Base-by-base conservation (phyloP, 2,113 vertebrate genomes). In the Oryzias javanicus region DNA sequence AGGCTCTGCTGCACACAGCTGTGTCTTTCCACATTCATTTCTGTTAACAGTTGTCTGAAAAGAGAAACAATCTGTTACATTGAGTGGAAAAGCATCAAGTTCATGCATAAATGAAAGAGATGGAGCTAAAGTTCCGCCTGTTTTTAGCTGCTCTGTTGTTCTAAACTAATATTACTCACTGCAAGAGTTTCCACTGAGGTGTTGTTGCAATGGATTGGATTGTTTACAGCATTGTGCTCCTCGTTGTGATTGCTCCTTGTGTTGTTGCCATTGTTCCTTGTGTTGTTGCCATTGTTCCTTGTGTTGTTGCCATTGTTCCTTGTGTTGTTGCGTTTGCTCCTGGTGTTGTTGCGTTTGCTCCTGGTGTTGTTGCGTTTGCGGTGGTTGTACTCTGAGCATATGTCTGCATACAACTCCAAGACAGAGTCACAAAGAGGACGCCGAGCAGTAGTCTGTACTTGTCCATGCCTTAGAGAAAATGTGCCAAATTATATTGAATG, bases 1-100 rank as follows among this genome's bases (percentile, higher is more conserved):
- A 0, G 86, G 87, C 57, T 62, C 0, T 1, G 70, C 5, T 1
- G 44, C 74, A 54, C 89, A 90, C 14, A 87, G 77, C n/a, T 25
- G n/a, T 0, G 0, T 0, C 0, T 0, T 35, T 7, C 64, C 47
- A 52, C 88, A 90, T 0, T 0, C 18, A 1, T 0, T 0, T 1
- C 29, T 63, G 17, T 1, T 1, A 13, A 84, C 0, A 4, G 3
- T 0, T 2, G 2, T 4, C 86, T 90, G 74, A 3, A 61, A 2
- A 5, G 10, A 27, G 8, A 53, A 0, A 3, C 49, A 2, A 48
- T 41, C 18, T 1, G 15, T 18, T 20, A 60, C 3, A 70, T 5
- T 20, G 1, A 20, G 3, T 22, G 6, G 14, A 3, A 48, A 8
- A 20, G 24, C 25, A 14, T 8, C 13, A 17, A 19, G 51, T 54